Percentiles rank a stretch among this genome's conserved stretches.
phyloP scores from a whole-genome alignment of 2,797 vertebrate species.

The Sternarchorhynchus goeldii region DNA sequence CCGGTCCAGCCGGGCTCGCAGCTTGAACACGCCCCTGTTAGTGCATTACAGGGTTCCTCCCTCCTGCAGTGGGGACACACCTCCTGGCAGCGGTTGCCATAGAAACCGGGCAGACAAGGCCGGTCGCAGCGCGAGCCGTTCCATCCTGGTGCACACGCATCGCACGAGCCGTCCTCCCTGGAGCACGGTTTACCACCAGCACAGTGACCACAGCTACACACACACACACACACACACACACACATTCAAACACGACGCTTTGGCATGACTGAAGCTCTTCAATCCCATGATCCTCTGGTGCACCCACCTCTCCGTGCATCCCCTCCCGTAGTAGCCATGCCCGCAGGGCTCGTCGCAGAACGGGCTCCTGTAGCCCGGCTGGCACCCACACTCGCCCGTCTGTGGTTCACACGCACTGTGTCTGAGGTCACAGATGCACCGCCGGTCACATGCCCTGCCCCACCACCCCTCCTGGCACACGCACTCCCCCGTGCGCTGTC shows the following conservation, averaged over 20 bases:
- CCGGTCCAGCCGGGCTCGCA: conserved; percentile 88
- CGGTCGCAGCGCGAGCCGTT: conserved; percentile 83
- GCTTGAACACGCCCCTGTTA: conserved; percentile 77
- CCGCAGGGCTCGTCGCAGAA: conserved; percentile 79
- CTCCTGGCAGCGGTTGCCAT: conserved; percentile 80
- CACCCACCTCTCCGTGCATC: conserved; percentile 79
- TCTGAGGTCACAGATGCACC: conserved; percentile 77
- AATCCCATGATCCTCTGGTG: background rate
- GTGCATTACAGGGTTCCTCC: conserved; percentile 76
- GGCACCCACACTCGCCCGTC: conserved; percentile 82
- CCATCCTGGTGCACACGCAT: conserved; percentile 86
- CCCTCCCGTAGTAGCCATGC: conserved; percentile 75
- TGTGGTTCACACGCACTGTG: conserved; percentile 75
- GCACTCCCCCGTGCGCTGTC: conserved; percentile 80
- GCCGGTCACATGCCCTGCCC: conserved; percentile 77
- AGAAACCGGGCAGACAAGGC: conserved; percentile 74
- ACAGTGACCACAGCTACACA: conserved; percentile 81
- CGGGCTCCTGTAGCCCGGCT: conserved; percentile 78
- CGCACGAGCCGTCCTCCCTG: conserved; percentile 78
- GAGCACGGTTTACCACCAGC: conserved; percentile 76
- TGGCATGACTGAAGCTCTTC: background rate
- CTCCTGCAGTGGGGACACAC: conserved; percentile 80
- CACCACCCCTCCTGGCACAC: conserved; percentile 79
- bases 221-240: conserved; percentile 16
- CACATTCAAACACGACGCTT: background rate